Conservation (phyloP, 2,113 vertebrate genomes). For the Glaucidium brasilianum region DNA sequence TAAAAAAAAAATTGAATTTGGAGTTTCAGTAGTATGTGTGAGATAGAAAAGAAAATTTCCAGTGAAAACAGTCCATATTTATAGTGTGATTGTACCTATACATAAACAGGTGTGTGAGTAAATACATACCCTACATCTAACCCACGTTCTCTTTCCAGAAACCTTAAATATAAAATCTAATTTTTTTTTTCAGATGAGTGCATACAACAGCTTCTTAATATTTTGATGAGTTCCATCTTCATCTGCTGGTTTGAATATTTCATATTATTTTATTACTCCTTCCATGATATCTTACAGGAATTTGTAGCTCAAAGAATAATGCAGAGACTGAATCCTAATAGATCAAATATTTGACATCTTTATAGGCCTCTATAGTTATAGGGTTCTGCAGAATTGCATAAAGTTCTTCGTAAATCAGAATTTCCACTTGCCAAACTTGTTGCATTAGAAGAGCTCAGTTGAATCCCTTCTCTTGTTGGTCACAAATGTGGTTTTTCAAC, state of each 20-base stretch:
- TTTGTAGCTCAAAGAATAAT: neutral
- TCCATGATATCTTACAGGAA: neutral
- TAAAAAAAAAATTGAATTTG: neutral
- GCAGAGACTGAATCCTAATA: neutral
- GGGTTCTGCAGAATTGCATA: neutral
- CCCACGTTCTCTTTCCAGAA: neutral
- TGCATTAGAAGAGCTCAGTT: neutral
- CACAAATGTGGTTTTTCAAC: neutral
- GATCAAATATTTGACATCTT: neutral
- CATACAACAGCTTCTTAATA: neutral
- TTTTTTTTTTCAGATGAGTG: neutral
- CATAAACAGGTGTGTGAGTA: neutral
- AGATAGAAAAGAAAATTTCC: neutral
- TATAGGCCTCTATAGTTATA: neutral
- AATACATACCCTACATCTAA: neutral
- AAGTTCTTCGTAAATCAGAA: neutral
- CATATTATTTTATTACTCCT: neutral
- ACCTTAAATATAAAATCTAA: neutral
- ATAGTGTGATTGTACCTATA: neutral
- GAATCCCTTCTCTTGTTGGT: neutral
- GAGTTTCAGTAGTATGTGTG: neutral
- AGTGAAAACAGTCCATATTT: neutral
- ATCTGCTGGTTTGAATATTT: neutral
- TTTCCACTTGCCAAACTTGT: neutral
- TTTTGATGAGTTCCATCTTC: neutral